phyloP scores from a whole-genome alignment of 2,113 vertebrate species.

The Probosciger aterrimus region DNA sequence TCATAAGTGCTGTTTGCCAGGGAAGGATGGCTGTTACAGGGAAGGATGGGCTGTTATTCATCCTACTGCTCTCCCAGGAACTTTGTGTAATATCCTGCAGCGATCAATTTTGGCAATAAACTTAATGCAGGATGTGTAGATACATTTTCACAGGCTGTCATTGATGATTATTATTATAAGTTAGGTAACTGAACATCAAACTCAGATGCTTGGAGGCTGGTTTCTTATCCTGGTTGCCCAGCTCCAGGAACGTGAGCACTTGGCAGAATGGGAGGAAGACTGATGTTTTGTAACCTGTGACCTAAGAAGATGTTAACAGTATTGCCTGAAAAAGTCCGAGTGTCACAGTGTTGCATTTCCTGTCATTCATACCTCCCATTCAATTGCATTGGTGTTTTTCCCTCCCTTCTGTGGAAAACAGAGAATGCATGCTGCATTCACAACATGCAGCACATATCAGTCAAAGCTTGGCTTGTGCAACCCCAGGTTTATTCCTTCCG shows the following conservation, averaged over 20 bases:
- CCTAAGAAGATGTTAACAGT: background rate
- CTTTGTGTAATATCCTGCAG: background rate
- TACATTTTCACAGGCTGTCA: background rate
- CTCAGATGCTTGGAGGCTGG: background rate
- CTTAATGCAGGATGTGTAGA: accelerated
- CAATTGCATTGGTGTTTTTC: accelerated
- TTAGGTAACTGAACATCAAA: background rate
- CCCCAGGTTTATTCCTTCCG: background rate
- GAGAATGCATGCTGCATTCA: background rate
- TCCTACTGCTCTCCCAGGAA: background rate
- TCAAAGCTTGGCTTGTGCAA: background rate
- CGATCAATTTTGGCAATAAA: background rate
- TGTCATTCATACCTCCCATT: accelerated
- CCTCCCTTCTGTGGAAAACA: background rate
- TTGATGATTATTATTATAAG: background rate
- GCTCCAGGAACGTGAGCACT: background rate
- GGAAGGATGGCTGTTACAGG: slow-evolving; percentile 5
- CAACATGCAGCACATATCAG: accelerated
- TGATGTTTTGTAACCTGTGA: background rate
- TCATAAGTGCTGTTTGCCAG: background rate
- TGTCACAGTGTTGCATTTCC: background rate
- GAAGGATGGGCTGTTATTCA: background rate
- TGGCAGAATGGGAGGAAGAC: accelerated
- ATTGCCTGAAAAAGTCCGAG: background rate
- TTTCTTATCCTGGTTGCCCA: background rate